A percentile compares a stretch with the other conserved stretches of the same genome.
Conservation (phyloP, 1,140 invertebrate genomes). For the Matsumurasca onukii region DNA sequence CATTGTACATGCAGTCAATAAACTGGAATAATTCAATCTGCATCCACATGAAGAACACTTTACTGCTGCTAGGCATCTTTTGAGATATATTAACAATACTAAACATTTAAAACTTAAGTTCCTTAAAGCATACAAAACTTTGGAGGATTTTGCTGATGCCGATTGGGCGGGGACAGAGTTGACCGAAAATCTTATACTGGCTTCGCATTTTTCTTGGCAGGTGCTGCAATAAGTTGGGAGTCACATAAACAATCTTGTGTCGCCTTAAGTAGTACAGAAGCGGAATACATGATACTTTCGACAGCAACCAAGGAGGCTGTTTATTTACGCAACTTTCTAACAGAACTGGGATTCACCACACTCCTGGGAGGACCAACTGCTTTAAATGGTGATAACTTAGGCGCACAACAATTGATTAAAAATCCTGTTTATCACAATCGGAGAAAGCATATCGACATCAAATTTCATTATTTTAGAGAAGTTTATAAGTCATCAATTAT, state of each 20-base stretch:
- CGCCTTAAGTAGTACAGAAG: not conserved
- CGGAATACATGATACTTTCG: not conserved
- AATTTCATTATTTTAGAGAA: not conserved
- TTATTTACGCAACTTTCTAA: not conserved
- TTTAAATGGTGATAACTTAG: not conserved
- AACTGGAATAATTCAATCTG: not conserved
- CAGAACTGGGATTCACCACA: not conserved
- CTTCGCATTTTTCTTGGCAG: conserved; percentile 9
- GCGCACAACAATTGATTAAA: not conserved
- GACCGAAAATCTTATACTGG: conserved; percentile 17
- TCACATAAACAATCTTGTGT: not conserved
- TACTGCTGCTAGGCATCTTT: no score
- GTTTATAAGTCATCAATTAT: not conserved
- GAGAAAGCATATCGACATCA: not conserved
- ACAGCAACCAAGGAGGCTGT: not conserved
- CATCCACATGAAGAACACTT: no score
- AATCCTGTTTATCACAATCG: not conserved
- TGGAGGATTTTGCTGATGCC: conserved; percentile 21
- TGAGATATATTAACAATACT: conserved; percentile 16
- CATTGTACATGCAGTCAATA: not conserved
- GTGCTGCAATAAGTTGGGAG: conserved; percentile 20
- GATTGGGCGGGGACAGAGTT: not conserved
- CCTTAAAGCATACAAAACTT: conserved; percentile 4
- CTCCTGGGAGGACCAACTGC: not conserved
- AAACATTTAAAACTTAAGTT: not conserved